Base-by-base conservation (phyloP, 1,140 invertebrate species). In the Drosophila neocordata region DNA sequence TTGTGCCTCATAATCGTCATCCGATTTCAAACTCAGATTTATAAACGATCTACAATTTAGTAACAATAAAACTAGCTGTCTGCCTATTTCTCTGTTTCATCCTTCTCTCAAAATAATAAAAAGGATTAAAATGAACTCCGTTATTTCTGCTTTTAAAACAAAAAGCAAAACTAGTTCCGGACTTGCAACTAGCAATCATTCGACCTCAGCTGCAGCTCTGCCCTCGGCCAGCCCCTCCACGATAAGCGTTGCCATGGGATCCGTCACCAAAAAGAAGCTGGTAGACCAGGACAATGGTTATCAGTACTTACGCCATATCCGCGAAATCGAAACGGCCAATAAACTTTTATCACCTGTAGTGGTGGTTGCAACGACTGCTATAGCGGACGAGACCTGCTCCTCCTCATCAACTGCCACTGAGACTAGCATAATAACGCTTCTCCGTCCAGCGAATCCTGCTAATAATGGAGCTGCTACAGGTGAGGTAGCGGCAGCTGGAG, bases 111-210 rank as follows among this genome's bases (percentile, higher is more conserved):
- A 34, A 24, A 9, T 24, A 53, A n/a, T 27, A 4, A 56, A 56
- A 48, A 63, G 8, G 27, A 66, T 68, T 73, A 88, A 75, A 37
- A 91, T 92, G 91, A 92, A 92, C 72, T 92, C 91, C 53, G 91
- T 92, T 72, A 92, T 92, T 60, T 92, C 91, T 51, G 91, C 90
- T 78, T 92, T 92, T 78, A 92, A 92, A 59, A 68, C 82, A 24
- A 90, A 89, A 66, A 92, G 88, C 69, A 89, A 71, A 59, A 77
- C 59, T 31, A 80, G 69, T 58, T 31, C 62, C 13, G 56, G 66
- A n/a, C 64, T 18, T 35, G 8, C 67, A 53, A 55, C 68, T 18
- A 53, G 37, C 41, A 51, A 44, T 13, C 62, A 56, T n/a, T 22
- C 56, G 0, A 48, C 38, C n/a, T 56, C 77, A 11, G 24, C 65